These are phyloP conservation scores for Chrysopa pallens DNA, from an alignment of 1,140 invertebrate species.

Conservation along the genomic window DNA sequence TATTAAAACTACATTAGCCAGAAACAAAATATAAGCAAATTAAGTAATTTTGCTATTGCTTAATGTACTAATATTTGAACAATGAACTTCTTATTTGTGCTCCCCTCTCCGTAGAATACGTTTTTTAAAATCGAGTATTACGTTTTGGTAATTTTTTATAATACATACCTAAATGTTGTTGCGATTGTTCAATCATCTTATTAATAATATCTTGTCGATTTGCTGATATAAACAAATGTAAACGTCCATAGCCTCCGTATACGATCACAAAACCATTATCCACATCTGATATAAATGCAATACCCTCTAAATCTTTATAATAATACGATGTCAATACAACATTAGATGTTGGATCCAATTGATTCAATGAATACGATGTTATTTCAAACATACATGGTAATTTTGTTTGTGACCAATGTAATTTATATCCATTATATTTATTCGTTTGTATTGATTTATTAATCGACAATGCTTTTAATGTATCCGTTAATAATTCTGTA, in stretches of 20 bases:
- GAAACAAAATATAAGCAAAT: too few species aligned
- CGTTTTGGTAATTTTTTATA: slow-evolving; percentile 69
- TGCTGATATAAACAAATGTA: slow-evolving; percentile 75
- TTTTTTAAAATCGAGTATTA: too few species aligned
- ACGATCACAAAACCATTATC: slow-evolving; percentile 71
- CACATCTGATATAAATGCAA: slow-evolving; percentile 39
- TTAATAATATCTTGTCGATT: slow-evolving; percentile 73
- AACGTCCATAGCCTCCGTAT: slow-evolving; percentile 67
- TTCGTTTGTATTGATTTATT: slow-evolving; percentile 14
- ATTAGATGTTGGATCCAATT: slow-evolving; percentile 71
- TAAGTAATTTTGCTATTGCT: too few species aligned
- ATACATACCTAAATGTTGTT: slow-evolving; percentile 58
- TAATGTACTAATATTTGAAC: too few species aligned
- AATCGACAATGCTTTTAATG: slow-evolving; percentile 45
- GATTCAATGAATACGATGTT: slow-evolving; percentile 73
- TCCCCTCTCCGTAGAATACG: too few species aligned
- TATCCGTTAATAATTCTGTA: slow-evolving; percentile 79
- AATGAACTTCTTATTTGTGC: too few species aligned
- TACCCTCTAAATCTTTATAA: slow-evolving; percentile 82
- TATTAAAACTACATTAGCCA: too few species aligned
- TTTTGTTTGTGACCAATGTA: slow-evolving; percentile 86
- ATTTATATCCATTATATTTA: slow-evolving; percentile 72
- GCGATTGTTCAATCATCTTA: slow-evolving; percentile 65
- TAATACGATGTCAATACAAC: slow-evolving; percentile 68
- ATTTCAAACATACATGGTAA: slow-evolving; percentile 79